Conservation (phyloP, 2,113 vertebrate species). For the Arvicanthis niloticus region DNA sequence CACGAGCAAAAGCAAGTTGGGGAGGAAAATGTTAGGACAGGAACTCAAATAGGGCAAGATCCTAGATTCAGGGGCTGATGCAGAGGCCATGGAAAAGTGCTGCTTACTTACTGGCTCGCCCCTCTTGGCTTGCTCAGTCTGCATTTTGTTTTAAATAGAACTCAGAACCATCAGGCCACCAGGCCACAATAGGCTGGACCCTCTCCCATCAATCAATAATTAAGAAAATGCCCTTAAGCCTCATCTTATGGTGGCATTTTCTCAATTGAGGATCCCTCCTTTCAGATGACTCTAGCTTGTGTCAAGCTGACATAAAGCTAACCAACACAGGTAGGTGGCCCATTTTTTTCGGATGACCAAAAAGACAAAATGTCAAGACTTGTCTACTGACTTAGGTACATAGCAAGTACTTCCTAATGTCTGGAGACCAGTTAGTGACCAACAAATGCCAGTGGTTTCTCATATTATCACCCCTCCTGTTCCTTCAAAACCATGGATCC, state of each 20-base stretch:
- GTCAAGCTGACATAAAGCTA: background rate
- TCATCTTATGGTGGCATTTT: background rate
- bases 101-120: background rate
- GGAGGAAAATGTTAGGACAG: background rate
- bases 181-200: background rate
- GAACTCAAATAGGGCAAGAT: background rate
- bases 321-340: background rate
- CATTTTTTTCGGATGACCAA: constrained; percentile 4
- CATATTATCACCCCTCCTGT: background rate
- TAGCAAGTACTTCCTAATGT: background rate
- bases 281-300: background rate
- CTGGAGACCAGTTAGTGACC: background rate
- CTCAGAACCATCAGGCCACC: background rate
- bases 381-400: background rate
- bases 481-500: background rate
- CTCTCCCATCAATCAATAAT: background rate
- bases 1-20: background rate
- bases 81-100: background rate
- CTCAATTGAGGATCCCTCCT: background rate
- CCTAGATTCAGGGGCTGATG: background rate
- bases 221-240: background rate
- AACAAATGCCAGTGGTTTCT: background rate
- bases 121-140: background rate
- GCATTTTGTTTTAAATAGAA: background rate
- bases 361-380: background rate